Percentiles rank a stretch among this genome's conserved stretches.
These are phyloP conservation scores for Phocoena sinus DNA, from an alignment of 2,113 vertebrate genomes.

Conservation along the genomic window DNA sequence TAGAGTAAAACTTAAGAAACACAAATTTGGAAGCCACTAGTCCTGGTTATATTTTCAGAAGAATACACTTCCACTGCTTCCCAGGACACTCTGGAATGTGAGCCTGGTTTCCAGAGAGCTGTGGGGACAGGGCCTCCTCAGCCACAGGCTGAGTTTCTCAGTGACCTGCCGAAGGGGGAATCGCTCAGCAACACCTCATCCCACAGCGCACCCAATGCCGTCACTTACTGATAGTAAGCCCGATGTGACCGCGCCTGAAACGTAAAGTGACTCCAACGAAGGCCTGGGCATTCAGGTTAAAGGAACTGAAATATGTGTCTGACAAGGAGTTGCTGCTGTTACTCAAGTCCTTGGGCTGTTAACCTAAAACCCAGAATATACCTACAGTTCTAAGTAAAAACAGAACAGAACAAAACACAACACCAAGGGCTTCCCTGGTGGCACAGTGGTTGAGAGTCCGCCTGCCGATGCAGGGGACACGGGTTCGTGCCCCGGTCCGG, in stretches of 20 bases:
- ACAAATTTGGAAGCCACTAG: background rate
- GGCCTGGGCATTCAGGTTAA: background rate
- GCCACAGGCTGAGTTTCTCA: background rate
- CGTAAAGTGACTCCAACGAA: background rate
- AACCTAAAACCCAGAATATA: background rate
- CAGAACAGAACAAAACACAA: too few relatives aligned
- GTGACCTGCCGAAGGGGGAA: too few relatives aligned
- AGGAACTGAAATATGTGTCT: background rate
- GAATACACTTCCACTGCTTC: background rate
- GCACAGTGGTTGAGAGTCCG: too few relatives aligned
- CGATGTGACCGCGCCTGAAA: background rate
- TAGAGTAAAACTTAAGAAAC: background rate
- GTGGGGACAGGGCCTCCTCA: background rate
- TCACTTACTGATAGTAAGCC: accelerated
- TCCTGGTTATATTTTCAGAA: background rate
- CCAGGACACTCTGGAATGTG: background rate
- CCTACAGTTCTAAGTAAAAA: background rate
- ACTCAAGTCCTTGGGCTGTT: background rate
- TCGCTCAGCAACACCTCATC: background rate
- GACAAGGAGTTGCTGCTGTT: background rate
- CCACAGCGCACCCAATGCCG: background rate
- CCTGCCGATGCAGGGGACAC: too few relatives aligned
- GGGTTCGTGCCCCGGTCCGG: too few relatives aligned
- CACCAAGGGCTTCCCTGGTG: too few relatives aligned
- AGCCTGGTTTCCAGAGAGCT: background rate